Percentiles rank a stretch among this genome's conserved stretches.
Evolutionary conservation across 2,888 invertebrate genomes (phyloP).

Genomic region (Acrocera orbiculus): DNA sequence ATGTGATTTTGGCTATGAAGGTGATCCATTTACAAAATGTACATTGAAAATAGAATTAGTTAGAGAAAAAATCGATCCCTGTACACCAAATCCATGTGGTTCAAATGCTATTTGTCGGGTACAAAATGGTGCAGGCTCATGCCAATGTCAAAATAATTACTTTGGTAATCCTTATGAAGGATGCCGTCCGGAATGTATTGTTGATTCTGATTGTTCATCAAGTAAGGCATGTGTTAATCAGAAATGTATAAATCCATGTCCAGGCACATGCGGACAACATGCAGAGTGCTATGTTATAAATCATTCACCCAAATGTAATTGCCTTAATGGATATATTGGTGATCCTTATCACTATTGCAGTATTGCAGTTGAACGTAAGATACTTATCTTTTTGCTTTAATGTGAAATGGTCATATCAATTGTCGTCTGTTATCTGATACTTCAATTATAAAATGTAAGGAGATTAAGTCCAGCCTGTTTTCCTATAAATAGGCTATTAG

Average conservation of each 20-base stretch:
- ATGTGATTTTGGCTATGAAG: slow-evolving; percentile 43
- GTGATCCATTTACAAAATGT: slow-evolving; percentile 53
- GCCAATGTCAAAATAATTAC: slow-evolving; percentile 51
- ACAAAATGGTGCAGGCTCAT: slow-evolving; percentile 45
- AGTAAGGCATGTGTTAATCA: slow-evolving; percentile 51
- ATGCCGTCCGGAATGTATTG: slow-evolving; percentile 55
- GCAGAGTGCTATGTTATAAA: slow-evolving; percentile 57
- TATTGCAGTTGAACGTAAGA: slow-evolving; percentile 34
- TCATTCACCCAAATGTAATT: slow-evolving; percentile 51
- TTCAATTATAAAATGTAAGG: no score
- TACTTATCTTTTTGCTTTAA: background rate
- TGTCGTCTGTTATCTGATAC: no score
- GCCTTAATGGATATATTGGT: slow-evolving; percentile 50
- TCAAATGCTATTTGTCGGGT: slow-evolving; percentile 54
- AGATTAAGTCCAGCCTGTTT: no score
- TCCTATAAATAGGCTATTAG: no score
- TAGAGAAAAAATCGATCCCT: slow-evolving; percentile 40
- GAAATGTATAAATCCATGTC: slow-evolving; percentile 62
- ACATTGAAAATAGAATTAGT: slow-evolving; percentile 26
- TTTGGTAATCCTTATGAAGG: slow-evolving; percentile 62
- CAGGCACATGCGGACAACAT: slow-evolving; percentile 56
- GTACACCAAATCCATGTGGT: slow-evolving; percentile 67
- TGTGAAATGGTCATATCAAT: no score
- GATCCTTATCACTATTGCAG: slow-evolving; percentile 54
- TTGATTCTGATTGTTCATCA: slow-evolving; percentile 53